Conservation (phyloP, 2,797 vertebrate genomes). For the Poecilia gillii region DNA sequence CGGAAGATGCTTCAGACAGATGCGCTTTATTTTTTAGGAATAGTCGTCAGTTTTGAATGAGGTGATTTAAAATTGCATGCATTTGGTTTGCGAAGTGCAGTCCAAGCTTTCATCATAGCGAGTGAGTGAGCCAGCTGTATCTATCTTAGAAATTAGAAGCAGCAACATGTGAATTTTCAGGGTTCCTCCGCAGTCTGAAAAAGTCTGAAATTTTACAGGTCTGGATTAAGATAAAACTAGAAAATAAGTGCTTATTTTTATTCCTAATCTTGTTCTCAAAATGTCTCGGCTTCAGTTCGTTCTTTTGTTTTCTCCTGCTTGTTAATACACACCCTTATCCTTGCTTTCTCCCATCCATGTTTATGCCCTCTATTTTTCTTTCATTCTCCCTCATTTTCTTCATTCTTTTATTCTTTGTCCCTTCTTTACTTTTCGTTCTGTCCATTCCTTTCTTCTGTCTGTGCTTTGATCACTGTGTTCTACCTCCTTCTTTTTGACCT, state of each 20-base stretch:
- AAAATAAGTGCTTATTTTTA: neutral
- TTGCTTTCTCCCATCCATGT: neutral
- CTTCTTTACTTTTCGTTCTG: neutral
- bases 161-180: slow-evolving; percentile 26
- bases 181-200: neutral
- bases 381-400: neutral
- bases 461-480: neutral
- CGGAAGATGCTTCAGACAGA: slow-evolving; percentile 26
- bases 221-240: neutral
- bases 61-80: slow-evolving; percentile 8
- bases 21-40: slow-evolving; percentile 15
- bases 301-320: neutral
- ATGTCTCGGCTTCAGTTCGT: neutral
- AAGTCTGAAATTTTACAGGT: neutral
- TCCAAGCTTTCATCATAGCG: neutral
- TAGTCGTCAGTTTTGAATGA: slow-evolving; percentile 11
- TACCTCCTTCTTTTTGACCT: neutral
- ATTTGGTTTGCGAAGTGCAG: slow-evolving; percentile 14
- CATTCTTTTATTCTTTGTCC: neutral
- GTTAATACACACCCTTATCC: neutral
- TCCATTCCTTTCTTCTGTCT: neutral
- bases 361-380: neutral
- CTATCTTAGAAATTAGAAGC: slow-evolving; percentile 32
- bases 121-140: slow-evolving; percentile 6
- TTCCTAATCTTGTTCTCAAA: neutral